These are phyloP conservation scores for Sclerodermus sp. DNA, from an alignment of 2,888 invertebrate species.

Conservation along the genomic window DNA sequence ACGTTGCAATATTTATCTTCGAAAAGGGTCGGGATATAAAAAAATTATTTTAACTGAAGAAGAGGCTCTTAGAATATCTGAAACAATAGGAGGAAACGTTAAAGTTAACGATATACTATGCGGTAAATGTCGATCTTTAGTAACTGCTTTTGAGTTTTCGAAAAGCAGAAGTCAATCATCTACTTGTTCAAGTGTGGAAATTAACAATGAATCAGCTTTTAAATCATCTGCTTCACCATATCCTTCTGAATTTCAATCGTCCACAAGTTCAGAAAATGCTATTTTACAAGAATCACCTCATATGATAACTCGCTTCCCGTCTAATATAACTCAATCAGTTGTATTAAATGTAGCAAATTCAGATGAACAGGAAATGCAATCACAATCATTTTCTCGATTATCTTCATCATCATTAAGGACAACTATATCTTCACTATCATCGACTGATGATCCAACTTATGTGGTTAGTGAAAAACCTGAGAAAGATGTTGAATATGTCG, in stretches of 20 bases:
- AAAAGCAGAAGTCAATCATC: background rate
- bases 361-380: no score
- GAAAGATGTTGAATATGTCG: background rate
- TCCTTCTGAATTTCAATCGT: no score
- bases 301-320: no score
- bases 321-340: no score
- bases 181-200: background rate
- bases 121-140: background rate
- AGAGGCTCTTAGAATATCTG: background rate
- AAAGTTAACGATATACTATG: conserved; percentile 1
- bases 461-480: no score
- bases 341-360: no score
- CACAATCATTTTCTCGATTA: no score
- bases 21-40: background rate
- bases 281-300: no score
- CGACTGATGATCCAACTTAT: no score
- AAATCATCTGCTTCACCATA: background rate
- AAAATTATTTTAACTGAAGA: background rate
- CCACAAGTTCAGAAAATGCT: no score
- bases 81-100: conserved; percentile 1
- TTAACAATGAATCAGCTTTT: background rate
- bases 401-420: no score
- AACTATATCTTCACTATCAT: no score
- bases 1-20: background rate
- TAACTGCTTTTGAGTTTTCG: background rate